These are phyloP conservation scores for Antechinus flavipes DNA, from an alignment of 2,113 vertebrate species.

Conservation along the genomic window DNA sequence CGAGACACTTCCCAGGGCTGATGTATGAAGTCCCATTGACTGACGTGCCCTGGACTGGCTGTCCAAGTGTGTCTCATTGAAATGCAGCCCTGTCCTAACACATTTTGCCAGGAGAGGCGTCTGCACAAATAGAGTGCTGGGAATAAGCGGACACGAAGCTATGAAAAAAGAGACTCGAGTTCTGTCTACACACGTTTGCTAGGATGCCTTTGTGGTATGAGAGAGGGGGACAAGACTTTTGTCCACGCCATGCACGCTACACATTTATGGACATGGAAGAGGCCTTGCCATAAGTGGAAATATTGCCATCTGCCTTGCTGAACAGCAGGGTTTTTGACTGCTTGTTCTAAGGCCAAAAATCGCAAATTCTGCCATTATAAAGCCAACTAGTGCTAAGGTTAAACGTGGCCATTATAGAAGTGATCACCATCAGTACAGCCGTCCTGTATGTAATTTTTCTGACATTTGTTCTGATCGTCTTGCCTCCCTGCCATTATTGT, in stretches of 20 bases:
- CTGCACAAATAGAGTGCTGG: conserved; percentile 61
- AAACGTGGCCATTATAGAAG: conserved; percentile 76
- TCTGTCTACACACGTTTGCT: conserved; percentile 44
- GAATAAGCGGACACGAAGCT: conserved; percentile 36
- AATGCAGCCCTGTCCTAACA: conserved; percentile 56
- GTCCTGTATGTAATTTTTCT: conserved; percentile 70
- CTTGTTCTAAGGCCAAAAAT: conserved; percentile 65
- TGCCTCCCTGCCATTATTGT: conserved; percentile 73
- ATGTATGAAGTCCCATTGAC: conserved; percentile 71
- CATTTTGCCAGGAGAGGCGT: conserved; percentile 47
- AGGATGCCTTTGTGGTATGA: conserved; percentile 37
- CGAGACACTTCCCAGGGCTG: conserved; percentile 58
- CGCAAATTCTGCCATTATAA: conserved; percentile 72
- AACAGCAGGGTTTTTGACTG: conserved; percentile 62
- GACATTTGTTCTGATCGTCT: conserved; percentile 65
- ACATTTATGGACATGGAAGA: conserved; percentile 55
- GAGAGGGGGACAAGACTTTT: conserved; percentile 65
- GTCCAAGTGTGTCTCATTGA: conserved; percentile 67
- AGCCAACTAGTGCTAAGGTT: conserved; percentile 76
- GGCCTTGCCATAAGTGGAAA: conserved; percentile 71
- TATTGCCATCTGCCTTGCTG: conserved; percentile 53
- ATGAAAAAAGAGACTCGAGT: conserved; percentile 38
- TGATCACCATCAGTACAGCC: conserved; percentile 65
- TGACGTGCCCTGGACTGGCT: conserved; percentile 70
- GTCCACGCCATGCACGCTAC: conserved; percentile 39